These are phyloP conservation scores for Amphipyra berbera DNA, from an alignment of 2,888 invertebrate genomes.

Conservation along the genomic window DNA sequence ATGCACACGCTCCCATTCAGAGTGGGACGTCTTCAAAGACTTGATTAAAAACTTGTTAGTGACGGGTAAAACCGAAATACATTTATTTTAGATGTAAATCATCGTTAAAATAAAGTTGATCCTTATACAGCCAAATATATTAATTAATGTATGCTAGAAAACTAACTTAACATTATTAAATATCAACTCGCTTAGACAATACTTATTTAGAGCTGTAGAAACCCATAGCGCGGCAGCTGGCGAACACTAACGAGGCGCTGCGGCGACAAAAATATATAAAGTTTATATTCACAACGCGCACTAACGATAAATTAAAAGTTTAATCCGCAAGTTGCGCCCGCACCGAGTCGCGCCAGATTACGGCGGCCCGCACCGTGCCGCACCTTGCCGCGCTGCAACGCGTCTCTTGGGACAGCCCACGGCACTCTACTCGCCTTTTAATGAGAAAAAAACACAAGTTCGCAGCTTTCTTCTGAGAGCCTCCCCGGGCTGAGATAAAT, in stretches of 20 bases:
- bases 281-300: conserved; percentile 17
- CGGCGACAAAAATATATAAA: conserved; percentile 13
- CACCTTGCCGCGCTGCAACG: too few relatives aligned
- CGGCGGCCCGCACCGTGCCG: not conserved
- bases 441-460: conserved; percentile 23
- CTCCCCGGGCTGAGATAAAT: conserved; percentile 12
- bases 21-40: not conserved
- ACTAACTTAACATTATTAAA: not conserved
- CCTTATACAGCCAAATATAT: too few relatives aligned
- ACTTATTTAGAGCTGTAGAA: not conserved
- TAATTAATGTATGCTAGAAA: not conserved
- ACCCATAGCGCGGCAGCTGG: conserved; percentile 7
- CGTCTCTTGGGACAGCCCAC: conserved; percentile 5
- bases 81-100: too few relatives aligned
- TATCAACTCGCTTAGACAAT: not conserved
- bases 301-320: conserved; percentile 33
- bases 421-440: conserved; percentile 3
- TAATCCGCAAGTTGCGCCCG: conserved; percentile 17
- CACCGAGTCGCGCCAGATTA: not conserved
- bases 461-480: conserved; percentile 7
- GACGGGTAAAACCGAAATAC: too few relatives aligned
- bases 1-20: conserved; percentile 9
- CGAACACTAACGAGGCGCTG: not conserved
- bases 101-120: too few relatives aligned
- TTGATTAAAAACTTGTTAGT: not conserved